Evolutionary conservation across 2,113 vertebrate genomes (phyloP), one percentile per base, ranked within the genome.

Genomic region (Glaucomys volans): DNA sequence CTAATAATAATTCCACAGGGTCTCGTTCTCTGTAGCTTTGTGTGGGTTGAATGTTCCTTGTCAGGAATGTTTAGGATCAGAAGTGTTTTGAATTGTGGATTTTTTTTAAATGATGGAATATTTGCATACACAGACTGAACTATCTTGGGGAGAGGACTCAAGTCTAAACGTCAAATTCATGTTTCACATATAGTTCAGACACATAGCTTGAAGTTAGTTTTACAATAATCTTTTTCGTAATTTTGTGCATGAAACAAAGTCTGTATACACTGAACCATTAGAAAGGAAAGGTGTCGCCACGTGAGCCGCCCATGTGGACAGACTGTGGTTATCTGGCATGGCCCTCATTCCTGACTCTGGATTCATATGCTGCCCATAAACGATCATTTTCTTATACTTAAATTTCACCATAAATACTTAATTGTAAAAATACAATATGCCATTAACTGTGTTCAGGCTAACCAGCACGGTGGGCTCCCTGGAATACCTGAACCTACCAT

Each of bases 11-110:
- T 95, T 91, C 64, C 18, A 93, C 17, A 32, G 6, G 74, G 57
- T 47, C 62, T 83, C 40, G 42, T 72, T 77, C 89, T 97, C 83
- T 94, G 7, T 42, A 71, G 40, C 42, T 91, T 80, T 84, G 10
- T 62, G 28, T 24, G 44, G 37, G 28, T 57, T 75, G 42, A 47
- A 5, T 44, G 47, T 47, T 24, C 22, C 14, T 89, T 62, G 10
- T 37, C 54, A n/a, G 9, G n/a, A 59, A 14, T 83, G 66, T 52
- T 47, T 83, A 4, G 5, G 50, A 42, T 42, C 40, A 74, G 67
- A 72, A 59, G 13, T 22, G 32, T 82, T 59, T 47, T 72, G 9
- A 16, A n/a, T 37, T 72, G 47, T 1, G 57, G n/a, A 71, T 42
- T 57, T 81, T 52, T 87, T 52, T 12, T 2, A 10, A 1, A 9